Percentiles rank a stretch among this genome's conserved stretches.
Evolutionary conservation across 2,113 vertebrate genomes (phyloP).

Genomic region (Alexandromys fortis): DNA sequence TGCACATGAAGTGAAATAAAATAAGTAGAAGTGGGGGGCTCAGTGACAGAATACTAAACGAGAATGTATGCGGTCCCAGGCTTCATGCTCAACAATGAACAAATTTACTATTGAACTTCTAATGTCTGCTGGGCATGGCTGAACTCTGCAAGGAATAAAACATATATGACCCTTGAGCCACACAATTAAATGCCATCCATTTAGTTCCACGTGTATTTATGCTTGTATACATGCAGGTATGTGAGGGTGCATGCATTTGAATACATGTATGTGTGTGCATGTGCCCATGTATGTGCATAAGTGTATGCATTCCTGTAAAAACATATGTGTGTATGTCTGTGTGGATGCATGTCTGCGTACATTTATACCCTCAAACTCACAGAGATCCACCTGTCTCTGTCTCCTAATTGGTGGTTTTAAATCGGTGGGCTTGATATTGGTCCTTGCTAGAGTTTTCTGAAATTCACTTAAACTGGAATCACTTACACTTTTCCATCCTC

Average conservation of each 20-base stretch:
- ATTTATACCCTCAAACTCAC: background rate
- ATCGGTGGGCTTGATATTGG: background rate
- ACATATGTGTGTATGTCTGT: background rate
- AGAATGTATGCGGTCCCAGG: background rate
- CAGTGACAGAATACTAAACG: background rate
- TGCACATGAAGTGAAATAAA: background rate
- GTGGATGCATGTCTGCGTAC: background rate
- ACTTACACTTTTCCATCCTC: background rate
- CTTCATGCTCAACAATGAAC: background rate
- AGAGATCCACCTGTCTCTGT: background rate
- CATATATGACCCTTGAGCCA: background rate
- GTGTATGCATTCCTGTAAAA: background rate
- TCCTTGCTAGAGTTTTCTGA: background rate
- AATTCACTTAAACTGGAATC: background rate
- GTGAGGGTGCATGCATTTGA: background rate
- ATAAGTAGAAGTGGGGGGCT: background rate
- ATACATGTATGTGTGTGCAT: background rate
- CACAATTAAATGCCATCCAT: background rate
- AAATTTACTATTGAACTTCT: background rate
- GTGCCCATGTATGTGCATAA: background rate
- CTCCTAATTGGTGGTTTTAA: background rate
- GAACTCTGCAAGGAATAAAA: background rate
- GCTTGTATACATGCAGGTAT: background rate
- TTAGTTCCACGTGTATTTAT: background rate
- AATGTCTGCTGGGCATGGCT: background rate